A percentile compares a stretch with the other conserved stretches of the same genome.
phyloP scores from a whole-genome alignment of 2,888 invertebrate species.

The Acanthosepion lycidas region DNA sequence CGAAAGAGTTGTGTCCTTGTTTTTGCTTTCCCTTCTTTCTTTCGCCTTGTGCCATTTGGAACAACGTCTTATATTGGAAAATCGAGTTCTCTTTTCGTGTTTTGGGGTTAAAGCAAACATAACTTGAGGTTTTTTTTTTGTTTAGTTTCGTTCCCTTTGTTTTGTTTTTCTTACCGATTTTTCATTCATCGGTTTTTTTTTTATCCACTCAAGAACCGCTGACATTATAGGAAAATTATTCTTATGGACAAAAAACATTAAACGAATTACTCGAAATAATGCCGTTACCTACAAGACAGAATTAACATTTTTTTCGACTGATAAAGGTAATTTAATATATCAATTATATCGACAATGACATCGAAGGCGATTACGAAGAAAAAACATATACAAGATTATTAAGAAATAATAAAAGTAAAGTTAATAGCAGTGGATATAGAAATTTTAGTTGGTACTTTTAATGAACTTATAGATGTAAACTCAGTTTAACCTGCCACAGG shows the following conservation, averaged over 20 bases:
- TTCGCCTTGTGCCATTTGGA: neutral
- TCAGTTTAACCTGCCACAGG: too few species aligned
- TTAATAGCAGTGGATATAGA: too few species aligned
- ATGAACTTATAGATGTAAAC: too few species aligned
- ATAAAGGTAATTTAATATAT: too few species aligned
- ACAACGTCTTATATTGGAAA: slow-evolving; percentile 15
- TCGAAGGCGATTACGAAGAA: too few species aligned
- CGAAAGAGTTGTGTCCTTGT: neutral
- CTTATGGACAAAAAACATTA: neutral
- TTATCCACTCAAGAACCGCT: neutral
- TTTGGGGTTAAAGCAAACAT: neutral
- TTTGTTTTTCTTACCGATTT: neutral
- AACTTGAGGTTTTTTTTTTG: neutral
- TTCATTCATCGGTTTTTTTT: neutral
- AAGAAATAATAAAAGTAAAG: too few species aligned
- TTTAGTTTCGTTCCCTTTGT: neutral
- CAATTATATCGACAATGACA: too few species aligned
- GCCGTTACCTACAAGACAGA: too few species aligned
- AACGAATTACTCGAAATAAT: neutral
- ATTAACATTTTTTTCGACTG: too few species aligned
- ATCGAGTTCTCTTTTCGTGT: neutral
- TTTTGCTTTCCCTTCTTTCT: neutral
- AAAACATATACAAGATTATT: too few species aligned
- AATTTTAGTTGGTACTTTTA: too few species aligned
- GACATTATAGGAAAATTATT: neutral